These are phyloP conservation scores for Malurus melanocephalus DNA, from an alignment of 2,113 vertebrate genomes.

Conservation along the genomic window DNA sequence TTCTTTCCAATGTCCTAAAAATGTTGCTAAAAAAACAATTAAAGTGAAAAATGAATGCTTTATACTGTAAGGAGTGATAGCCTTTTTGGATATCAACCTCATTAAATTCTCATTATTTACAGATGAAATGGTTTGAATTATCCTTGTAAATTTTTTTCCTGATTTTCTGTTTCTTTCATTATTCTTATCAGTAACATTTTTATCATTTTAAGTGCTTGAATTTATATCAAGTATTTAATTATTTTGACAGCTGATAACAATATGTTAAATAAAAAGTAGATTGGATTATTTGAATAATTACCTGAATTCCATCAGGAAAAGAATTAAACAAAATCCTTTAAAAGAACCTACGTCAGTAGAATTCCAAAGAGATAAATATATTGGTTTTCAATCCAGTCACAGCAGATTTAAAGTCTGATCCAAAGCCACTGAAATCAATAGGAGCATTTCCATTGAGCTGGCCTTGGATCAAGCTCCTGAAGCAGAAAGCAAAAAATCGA, in stretches of 20 bases:
- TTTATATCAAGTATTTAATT: slow-evolving; percentile 67
- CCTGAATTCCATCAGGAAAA: slow-evolving; percentile 31
- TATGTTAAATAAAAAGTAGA: slow-evolving; percentile 5
- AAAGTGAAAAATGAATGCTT: slow-evolving; percentile 48
- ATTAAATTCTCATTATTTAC: slow-evolving; percentile 73
- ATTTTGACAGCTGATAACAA: slow-evolving; percentile 53
- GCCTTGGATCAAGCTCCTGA: background rate
- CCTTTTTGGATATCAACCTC: slow-evolving; percentile 44
- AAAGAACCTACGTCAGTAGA: slow-evolving; percentile 11
- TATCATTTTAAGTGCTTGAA: slow-evolving; percentile 59
- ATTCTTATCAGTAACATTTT: slow-evolving; percentile 55
- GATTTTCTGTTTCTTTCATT: slow-evolving; percentile 50
- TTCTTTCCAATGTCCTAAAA: background rate
- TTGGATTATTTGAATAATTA: slow-evolving; percentile 37
- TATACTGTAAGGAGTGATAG: slow-evolving; percentile 29
- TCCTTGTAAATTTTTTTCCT: slow-evolving; percentile 1
- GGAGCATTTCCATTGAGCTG: background rate
- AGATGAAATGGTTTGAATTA: slow-evolving; percentile 58
- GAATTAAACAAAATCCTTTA: slow-evolving; percentile 28
- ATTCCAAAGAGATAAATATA: slow-evolving; percentile 38
- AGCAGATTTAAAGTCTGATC: slow-evolving; percentile 1
- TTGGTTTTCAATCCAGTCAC: background rate
- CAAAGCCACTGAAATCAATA: slow-evolving; percentile 31
- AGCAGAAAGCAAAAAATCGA: background rate
- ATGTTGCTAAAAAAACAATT: slow-evolving; percentile 21